A percentile compares a stretch with the other conserved stretches of the same genome.
These are phyloP conservation scores for Onychostoma macrolepis DNA, from an alignment of 2,113 vertebrate species.

Conservation along the genomic window DNA sequence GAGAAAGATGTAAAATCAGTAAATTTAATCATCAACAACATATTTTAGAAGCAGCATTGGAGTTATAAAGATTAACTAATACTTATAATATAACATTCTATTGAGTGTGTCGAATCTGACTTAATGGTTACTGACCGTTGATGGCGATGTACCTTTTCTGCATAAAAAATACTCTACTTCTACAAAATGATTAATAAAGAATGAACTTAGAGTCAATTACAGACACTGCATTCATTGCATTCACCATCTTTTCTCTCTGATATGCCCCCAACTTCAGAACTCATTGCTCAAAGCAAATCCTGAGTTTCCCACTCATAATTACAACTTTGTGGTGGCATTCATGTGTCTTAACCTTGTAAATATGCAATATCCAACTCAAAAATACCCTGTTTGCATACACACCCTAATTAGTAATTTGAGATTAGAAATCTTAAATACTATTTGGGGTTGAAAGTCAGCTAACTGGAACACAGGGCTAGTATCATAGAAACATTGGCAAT, in stretches of 20 bases:
- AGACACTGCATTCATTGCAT: not conserved
- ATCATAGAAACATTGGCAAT: not conserved
- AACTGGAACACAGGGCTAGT: not conserved
- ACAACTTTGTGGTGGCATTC: not conserved
- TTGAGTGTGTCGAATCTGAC: not conserved
- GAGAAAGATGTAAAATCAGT: conserved; percentile 18
- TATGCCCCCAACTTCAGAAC: not conserved
- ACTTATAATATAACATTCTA: not conserved
- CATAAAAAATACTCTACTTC: not conserved
- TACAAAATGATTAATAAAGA: not conserved
- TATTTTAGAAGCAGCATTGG: not conserved
- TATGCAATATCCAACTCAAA: not conserved
- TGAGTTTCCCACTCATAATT: too few species aligned
- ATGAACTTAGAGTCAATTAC: not conserved
- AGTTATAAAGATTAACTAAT: not conserved
- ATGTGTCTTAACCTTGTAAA: not conserved
- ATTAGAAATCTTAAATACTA: not conserved
- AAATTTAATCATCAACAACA: not conserved
- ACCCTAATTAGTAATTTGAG: not conserved
- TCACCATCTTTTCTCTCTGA: not conserved
- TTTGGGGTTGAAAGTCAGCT: not conserved
- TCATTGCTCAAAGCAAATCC: not conserved
- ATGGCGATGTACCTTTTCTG: too few species aligned
- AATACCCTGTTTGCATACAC: not conserved
- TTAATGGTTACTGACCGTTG: not conserved